Conservation (phyloP, 2,888 invertebrate species). For the Apamea sordens region DNA sequence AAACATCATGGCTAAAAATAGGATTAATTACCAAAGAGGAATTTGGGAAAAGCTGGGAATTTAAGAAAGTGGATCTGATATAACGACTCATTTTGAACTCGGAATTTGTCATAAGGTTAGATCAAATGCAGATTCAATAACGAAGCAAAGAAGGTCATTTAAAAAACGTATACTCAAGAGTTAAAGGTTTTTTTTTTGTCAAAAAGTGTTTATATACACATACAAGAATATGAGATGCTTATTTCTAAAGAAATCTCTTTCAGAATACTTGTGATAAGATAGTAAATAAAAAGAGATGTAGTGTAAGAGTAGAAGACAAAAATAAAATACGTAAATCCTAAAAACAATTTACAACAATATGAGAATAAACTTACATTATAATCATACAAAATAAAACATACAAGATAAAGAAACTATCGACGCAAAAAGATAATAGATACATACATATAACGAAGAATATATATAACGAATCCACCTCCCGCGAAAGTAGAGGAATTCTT, state of each 20-base stretch:
- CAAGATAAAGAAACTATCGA: background rate
- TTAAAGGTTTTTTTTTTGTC: background rate
- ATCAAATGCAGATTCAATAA: background rate
- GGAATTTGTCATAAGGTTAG: background rate
- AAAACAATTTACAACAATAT: background rate
- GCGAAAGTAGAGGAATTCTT: constrained; percentile 32
- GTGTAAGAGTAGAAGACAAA: background rate
- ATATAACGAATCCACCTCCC: constrained; percentile 8
- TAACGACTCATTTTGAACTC: background rate
- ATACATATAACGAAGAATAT: too few species aligned
- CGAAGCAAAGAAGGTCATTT: background rate
- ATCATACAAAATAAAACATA: background rate
- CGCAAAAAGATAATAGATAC: constrained; percentile 17
- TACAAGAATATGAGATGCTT: background rate
- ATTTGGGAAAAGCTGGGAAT: background rate
- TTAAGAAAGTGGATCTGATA: background rate
- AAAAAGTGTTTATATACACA: background rate
- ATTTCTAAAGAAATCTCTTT: background rate
- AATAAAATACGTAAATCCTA: background rate
- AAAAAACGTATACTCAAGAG: too few species aligned
- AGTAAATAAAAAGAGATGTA: background rate
- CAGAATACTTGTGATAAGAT: background rate
- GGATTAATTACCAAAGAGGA: background rate
- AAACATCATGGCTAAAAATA: constrained; percentile 37
- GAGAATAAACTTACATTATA: background rate